phyloP scores from a whole-genome alignment of 2,888 invertebrate species.

The Meta bourneti region DNA sequence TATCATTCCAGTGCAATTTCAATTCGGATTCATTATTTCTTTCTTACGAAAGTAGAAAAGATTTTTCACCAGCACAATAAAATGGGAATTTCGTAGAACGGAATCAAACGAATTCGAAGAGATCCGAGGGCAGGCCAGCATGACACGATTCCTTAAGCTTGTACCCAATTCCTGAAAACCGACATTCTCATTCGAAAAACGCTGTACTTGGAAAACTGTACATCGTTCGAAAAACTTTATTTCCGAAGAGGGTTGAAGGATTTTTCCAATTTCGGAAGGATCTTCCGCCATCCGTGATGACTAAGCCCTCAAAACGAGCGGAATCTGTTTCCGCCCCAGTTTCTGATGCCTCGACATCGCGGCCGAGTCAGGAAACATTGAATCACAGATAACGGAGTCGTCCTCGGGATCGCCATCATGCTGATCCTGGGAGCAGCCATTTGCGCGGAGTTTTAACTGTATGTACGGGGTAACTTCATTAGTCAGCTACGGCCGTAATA shows the following conservation, averaged over 20 bases:
- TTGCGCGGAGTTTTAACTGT: slow-evolving; percentile 14
- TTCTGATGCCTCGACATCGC: slow-evolving; percentile 44
- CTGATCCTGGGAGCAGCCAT: slow-evolving; percentile 46
- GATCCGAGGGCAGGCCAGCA: background rate
- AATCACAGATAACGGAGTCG: slow-evolving; percentile 55
- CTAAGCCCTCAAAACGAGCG: slow-evolving; percentile 55
- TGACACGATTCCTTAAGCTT: slow-evolving; percentile 37
- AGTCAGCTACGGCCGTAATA: slow-evolving; percentile 35
- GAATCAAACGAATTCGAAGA: background rate
- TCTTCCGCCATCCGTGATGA: slow-evolving; percentile 19
- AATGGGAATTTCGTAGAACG: background rate
- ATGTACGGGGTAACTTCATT: slow-evolving; percentile 39
- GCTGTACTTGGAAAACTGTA: slow-evolving; percentile 13
- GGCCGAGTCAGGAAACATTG: slow-evolving; percentile 48
- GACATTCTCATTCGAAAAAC: slow-evolving; percentile 28
- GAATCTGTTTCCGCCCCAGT: slow-evolving; percentile 51
- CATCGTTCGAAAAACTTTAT: slow-evolving; percentile 32
- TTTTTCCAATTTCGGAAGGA: slow-evolving; percentile 58
- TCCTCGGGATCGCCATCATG: slow-evolving; percentile 13
- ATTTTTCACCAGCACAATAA: background rate
- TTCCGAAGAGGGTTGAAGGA: slow-evolving; percentile 37
- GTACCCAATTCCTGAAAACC: slow-evolving; percentile 20
- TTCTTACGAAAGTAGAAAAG: too few relatives aligned
- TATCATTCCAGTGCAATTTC: too few relatives aligned
- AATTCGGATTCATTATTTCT: too few relatives aligned